Percentiles rank a stretch among this genome's conserved stretches.
phyloP scores from a whole-genome alignment of 2,888 invertebrate species.

The Melinaea marsaeus region DNA sequence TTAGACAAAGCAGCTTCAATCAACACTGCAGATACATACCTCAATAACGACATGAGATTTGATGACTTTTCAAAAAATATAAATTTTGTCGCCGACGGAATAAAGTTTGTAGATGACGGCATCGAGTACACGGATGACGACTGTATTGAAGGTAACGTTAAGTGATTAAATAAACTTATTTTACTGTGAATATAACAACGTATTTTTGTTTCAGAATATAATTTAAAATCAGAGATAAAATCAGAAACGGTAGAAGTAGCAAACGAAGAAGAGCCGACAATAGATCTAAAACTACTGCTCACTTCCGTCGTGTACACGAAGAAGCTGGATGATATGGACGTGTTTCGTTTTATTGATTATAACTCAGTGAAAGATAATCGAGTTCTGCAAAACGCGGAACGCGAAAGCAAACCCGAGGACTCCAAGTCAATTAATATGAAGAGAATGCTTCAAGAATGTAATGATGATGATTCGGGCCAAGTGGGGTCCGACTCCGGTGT shows the following conservation, averaged over 20 bases:
- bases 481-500: constrained; percentile 19
- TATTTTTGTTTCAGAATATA: constrained; percentile 24
- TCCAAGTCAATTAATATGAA: constrained; percentile 30
- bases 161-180: neutral
- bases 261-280: constrained; percentile 37
- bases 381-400: constrained; percentile 45
- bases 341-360: constrained; percentile 41
- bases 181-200: neutral
- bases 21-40: neutral
- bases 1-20: neutral
- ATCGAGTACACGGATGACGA: constrained; percentile 36
- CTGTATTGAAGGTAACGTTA: constrained; percentile 34
- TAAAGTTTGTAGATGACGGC: constrained; percentile 51
- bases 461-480: constrained; percentile 8
- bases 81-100: constrained; percentile 47
- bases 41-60: neutral
- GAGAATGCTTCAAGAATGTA: constrained; percentile 18
- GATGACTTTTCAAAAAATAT: constrained; percentile 17
- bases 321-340: constrained; percentile 56
- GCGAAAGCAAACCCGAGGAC: constrained; percentile 53
- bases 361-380: constrained; percentile 39
- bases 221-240: constrained; percentile 14
- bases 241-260: constrained; percentile 10
- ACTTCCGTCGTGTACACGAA: constrained; percentile 55
- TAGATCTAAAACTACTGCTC: constrained; percentile 65